These are phyloP conservation scores for Villa cingulata DNA, from an alignment of 2,888 invertebrate species.

Conservation along the genomic window DNA sequence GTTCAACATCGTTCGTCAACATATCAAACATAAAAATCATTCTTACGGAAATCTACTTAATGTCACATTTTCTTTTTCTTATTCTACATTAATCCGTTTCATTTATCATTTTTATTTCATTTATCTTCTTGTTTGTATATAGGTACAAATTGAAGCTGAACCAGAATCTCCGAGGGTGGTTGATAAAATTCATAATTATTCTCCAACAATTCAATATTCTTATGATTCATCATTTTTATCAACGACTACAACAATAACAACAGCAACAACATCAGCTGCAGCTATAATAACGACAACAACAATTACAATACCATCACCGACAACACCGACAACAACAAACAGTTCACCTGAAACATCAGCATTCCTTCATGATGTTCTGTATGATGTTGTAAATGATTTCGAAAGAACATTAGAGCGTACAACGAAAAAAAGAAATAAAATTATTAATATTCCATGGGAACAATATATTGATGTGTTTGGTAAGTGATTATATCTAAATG, in stretches of 20 bases:
- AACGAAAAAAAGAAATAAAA: slow-evolving; percentile 9
- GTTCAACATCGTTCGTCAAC: too few relatives aligned
- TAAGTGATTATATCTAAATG: not conserved
- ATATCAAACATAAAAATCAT: too few relatives aligned
- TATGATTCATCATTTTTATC: slow-evolving; percentile 8
- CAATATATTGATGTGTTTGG: not conserved
- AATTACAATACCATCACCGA: slow-evolving; percentile 14
- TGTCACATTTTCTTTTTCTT: not conserved
- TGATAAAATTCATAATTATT: slow-evolving; percentile 5
- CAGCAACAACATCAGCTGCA: too few relatives aligned
- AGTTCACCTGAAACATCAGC: slow-evolving; percentile 33
- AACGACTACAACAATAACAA: slow-evolving; percentile 27
- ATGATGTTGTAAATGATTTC: slow-evolving; percentile 54
- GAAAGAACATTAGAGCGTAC: slow-evolving; percentile 52
- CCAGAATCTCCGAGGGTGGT: slow-evolving; percentile 28
- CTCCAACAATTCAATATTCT: not conserved
- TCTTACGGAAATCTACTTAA: not conserved
- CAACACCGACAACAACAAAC: slow-evolving; percentile 12
- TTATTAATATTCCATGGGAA: not conserved
- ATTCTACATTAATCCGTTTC: slow-evolving; percentile 8
- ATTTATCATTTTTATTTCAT: slow-evolving; percentile 5
- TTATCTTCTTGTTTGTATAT: slow-evolving; percentile 7
- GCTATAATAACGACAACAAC: slow-evolving; percentile 12
- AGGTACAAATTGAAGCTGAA: slow-evolving; percentile 31
- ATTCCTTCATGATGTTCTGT: slow-evolving; percentile 37